phyloP scores from a whole-genome alignment of 2,888 invertebrate species.

The Platycheirus albimanus region DNA sequence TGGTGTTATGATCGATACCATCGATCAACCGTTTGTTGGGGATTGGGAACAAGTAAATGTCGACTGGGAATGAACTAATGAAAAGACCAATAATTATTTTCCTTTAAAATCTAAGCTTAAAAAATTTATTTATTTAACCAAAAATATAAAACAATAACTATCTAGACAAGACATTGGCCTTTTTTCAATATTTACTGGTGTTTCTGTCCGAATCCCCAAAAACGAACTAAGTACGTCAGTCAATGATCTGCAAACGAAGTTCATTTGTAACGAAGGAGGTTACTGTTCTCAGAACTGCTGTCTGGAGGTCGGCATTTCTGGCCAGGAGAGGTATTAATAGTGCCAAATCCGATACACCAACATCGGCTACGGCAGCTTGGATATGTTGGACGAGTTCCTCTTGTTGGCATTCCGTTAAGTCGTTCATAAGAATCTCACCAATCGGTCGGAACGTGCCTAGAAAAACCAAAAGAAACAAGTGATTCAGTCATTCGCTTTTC shows the following conservation, averaged over 20 bases:
- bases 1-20: constrained; percentile 95
- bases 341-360: constrained; percentile 79
- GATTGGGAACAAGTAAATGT: constrained; percentile 91
- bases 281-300: constrained; percentile 78
- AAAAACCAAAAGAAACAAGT: constrained; percentile 1
- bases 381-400: constrained; percentile 79
- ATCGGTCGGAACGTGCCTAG: constrained; percentile 80
- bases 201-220: background rate
- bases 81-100: background rate
- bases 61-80: constrained; percentile 89
- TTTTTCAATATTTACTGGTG: background rate
- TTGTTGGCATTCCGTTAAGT: constrained; percentile 79
- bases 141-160: constrained; percentile 53
- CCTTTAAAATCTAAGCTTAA: constrained; percentile 35
- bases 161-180: background rate
- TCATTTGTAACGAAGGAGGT: constrained; percentile 80
- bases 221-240: constrained; percentile 74
- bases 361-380: constrained; percentile 78
- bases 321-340: constrained; percentile 79
- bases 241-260: constrained; percentile 79
- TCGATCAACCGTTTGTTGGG: constrained; percentile 93
- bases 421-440: constrained; percentile 81
- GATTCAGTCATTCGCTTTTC: background rate
- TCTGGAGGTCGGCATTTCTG: constrained; percentile 78
- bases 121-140: constrained; percentile 58